A percentile compares a stretch with the other conserved stretches of the same genome.
Evolutionary conservation across 2,888 invertebrate species (phyloP).

Genomic region (Gastracanthus pulcherrimus): DNA sequence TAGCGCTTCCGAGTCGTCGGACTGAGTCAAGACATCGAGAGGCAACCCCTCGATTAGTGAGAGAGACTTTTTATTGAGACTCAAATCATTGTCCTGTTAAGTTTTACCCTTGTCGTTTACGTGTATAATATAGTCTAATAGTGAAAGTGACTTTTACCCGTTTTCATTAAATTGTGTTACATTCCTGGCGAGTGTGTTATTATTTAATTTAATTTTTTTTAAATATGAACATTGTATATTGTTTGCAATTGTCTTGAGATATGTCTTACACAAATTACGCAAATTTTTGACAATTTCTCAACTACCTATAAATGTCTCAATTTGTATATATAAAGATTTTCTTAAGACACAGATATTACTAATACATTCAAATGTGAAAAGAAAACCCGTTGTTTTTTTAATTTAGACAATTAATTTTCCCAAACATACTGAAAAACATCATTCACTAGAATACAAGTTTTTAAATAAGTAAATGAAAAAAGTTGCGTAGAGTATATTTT

Average conservation of each 20-base stretch:
- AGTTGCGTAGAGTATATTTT: not conserved
- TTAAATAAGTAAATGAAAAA: not conserved
- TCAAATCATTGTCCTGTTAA: constrained; percentile 13
- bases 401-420: not conserved
- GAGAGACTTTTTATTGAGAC: constrained; percentile 3
- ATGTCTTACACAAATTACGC: too few species aligned
- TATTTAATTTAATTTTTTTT: not conserved
- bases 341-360: too few species aligned
- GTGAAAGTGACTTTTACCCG: not conserved
- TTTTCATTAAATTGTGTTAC: not conserved
- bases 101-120: constrained; percentile 22
- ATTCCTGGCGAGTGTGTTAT: not conserved
- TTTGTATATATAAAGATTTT: too few species aligned
- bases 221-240: too few species aligned
- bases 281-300: too few species aligned
- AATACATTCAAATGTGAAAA: not conserved
- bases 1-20: not conserved
- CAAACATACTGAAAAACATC: too few species aligned
- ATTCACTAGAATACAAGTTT: not conserved
- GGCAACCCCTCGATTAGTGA: not conserved
- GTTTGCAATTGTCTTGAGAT: too few species aligned
- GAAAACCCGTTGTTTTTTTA: not conserved
- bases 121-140: not conserved
- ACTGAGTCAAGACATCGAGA: not conserved
- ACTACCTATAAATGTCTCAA: too few species aligned